Conservation (phyloP, 2,888 invertebrate genomes). For the Amphipyra berbera region DNA sequence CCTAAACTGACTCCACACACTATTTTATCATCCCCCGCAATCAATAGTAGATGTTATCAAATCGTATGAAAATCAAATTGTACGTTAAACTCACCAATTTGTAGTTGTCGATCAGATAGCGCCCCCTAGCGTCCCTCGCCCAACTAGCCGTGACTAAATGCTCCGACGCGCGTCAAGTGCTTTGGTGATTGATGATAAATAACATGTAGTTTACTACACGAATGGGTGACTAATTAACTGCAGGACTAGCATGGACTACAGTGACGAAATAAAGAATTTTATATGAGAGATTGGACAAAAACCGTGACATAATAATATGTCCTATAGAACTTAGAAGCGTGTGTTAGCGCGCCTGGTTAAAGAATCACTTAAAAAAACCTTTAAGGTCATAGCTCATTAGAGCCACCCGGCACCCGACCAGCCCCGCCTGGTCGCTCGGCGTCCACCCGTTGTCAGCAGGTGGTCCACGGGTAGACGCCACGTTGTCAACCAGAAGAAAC, state of each 20-base stretch:
- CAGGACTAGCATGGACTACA: not conserved
- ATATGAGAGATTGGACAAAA: no score
- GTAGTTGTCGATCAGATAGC: constrained; percentile 47
- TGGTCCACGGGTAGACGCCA: no score
- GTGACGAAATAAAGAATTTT: no score
- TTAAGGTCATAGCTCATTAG: no score
- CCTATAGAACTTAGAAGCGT: no score
- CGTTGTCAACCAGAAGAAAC: no score
- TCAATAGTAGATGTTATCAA: constrained; percentile 42
- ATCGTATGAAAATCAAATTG: constrained; percentile 50
- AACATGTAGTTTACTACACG: not conserved
- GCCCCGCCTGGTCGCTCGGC: no score
- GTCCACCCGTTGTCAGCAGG: no score
- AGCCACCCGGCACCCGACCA: no score
- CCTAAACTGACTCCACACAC: constrained; percentile 27
- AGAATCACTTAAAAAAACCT: no score
- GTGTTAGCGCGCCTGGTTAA: no score
- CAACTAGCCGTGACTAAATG: constrained; percentile 66
- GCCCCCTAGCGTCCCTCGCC: constrained; percentile 27
- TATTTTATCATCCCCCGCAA: constrained; percentile 20
- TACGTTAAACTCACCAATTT: constrained; percentile 48
- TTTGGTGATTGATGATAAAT: constrained; percentile 43
- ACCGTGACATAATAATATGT: no score
- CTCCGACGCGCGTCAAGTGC: constrained; percentile 25
- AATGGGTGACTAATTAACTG: not conserved